Conservation (phyloP, 2,113 vertebrate genomes). For the Oreotrochilus melanogaster region DNA sequence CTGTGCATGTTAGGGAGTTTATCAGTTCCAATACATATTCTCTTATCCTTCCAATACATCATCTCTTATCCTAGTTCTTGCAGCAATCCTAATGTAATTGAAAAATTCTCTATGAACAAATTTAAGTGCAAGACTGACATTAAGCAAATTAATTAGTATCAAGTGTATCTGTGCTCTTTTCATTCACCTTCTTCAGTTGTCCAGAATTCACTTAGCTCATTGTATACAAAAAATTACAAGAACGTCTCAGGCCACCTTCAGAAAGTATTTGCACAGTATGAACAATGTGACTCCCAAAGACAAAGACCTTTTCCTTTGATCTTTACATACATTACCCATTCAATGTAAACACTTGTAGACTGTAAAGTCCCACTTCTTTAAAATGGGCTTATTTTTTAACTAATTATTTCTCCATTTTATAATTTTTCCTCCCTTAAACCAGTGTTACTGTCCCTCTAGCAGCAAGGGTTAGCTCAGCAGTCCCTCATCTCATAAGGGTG, state of each 20-base stretch:
- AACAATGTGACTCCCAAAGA: background rate
- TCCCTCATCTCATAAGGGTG: background rate
- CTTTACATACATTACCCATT: background rate
- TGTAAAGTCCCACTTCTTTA: background rate
- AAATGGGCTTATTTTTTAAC: background rate
- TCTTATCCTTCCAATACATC: too few species aligned
- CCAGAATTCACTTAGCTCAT: constrained; percentile 13
- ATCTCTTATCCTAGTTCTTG: constrained; percentile 53
- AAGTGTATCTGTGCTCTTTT: constrained; percentile 62
- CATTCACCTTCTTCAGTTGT: constrained; percentile 46
- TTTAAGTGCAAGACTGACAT: constrained; percentile 49
- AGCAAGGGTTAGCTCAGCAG: background rate
- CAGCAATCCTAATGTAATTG: constrained; percentile 60
- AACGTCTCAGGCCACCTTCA: background rate
- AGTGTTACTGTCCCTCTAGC: background rate
- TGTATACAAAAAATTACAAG: constrained; percentile 8
- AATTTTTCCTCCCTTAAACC: background rate
- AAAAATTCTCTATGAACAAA: constrained; percentile 66
- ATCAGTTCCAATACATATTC: constrained; percentile 33
- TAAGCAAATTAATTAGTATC: constrained; percentile 74
- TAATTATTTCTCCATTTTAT: background rate
- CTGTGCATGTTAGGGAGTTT: constrained; percentile 4
- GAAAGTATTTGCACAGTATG: background rate
- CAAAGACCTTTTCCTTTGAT: background rate
- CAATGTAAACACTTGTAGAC: background rate